These are phyloP conservation scores for Cataglyphis cursor DNA, from an alignment of 2,888 invertebrate genomes.

Conservation along the genomic window DNA sequence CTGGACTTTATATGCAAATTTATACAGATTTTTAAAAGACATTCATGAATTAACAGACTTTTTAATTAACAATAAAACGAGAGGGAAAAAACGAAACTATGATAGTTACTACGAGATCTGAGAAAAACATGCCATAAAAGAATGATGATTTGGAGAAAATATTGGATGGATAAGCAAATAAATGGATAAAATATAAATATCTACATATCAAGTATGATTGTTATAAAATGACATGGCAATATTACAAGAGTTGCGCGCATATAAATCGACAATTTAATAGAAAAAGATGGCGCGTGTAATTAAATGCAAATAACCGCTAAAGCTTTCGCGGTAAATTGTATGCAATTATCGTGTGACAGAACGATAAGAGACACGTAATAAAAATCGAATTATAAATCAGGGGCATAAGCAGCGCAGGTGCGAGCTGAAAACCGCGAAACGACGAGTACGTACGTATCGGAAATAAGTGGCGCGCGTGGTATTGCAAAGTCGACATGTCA, in stretches of 20 bases:
- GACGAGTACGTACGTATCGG: conserved; percentile 44
- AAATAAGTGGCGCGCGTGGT: conserved; percentile 47
- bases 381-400: neutral
- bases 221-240: neutral
- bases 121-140: neutral
- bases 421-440: conserved; percentile 48
- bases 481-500: conserved; percentile 56
- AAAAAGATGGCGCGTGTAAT: neutral
- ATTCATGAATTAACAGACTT: conserved; percentile 11
- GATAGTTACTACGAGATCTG: conserved; percentile 13
- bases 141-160: neutral
- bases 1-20: neutral
- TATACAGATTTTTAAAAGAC: conserved; percentile 15
- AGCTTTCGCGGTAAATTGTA: neutral
- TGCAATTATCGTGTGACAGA: neutral
- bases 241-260: neutral
- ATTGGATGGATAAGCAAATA: neutral
- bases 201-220: neutral
- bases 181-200: neutral
- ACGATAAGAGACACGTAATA: conserved; percentile 5
- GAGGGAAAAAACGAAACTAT: neutral
- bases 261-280: neutral
- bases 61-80: conserved; percentile 7
- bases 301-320: neutral
- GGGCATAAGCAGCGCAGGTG: conserved; percentile 19